A percentile compares a stretch with the other conserved stretches of the same genome.
phyloP scores from a whole-genome alignment of 2,113 vertebrate genomes.

The Rostratula benghalensis region DNA sequence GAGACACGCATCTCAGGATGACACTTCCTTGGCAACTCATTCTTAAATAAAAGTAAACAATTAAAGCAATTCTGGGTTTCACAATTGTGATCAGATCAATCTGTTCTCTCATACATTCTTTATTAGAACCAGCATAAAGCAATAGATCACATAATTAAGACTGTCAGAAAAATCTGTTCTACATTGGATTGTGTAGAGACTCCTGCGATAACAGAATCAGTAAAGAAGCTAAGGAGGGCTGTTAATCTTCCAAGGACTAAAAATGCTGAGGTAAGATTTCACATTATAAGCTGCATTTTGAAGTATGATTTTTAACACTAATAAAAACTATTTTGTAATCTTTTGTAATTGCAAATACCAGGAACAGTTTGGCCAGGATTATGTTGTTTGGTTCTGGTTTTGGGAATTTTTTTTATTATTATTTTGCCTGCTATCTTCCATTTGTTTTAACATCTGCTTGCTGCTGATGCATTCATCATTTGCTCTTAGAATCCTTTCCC shows the following conservation, averaged over 20 bases:
- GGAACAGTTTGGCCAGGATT: not conserved
- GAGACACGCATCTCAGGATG: not conserved
- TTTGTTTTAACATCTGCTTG: not conserved
- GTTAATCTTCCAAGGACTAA: constrained; percentile 86
- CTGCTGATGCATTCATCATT: not conserved
- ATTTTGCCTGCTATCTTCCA: not conserved
- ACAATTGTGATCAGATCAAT: not conserved
- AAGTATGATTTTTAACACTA: not conserved
- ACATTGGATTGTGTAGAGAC: constrained; percentile 92
- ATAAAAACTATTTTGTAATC: not conserved
- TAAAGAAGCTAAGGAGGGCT: constrained; percentile 88
- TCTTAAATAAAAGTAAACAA: not conserved
- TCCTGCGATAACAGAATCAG: constrained; percentile 81
- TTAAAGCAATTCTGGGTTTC: not conserved
- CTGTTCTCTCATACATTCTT: constrained; percentile 25
- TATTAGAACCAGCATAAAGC: constrained; percentile 86
- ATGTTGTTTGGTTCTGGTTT: not conserved
- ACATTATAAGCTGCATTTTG: not conserved
- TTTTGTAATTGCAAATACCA: not conserved
- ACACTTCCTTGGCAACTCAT: not conserved
- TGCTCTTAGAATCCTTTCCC: not conserved
- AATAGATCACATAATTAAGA: constrained; percentile 88
- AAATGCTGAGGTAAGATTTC: constrained; percentile 82
- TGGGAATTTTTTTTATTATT: not conserved
- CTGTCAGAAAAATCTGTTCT: constrained; percentile 90